phyloP scores from a whole-genome alignment of 2,888 invertebrate genomes.

The Cordilura impudica region DNA sequence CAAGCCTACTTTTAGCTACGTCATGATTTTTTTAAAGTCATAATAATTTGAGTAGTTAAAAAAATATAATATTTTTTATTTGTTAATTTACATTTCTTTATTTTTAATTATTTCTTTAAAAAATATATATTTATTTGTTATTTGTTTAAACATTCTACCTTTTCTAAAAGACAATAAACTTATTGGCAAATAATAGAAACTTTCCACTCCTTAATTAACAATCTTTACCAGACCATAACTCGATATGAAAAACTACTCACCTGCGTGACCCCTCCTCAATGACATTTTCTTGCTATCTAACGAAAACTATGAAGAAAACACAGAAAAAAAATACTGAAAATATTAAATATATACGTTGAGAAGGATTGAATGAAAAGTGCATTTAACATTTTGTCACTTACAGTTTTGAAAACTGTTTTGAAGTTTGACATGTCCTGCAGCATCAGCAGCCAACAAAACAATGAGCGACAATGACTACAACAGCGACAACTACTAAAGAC shows the following conservation, averaged over 20 bases:
- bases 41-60: no score
- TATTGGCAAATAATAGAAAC: no score
- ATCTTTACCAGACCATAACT: background rate
- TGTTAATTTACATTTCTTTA: no score
- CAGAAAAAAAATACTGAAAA: background rate
- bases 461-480: slow-evolving; percentile 49
- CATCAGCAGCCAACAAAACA: slow-evolving; percentile 30
- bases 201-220: no score
- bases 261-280: background rate
- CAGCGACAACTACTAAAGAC: slow-evolving; percentile 54
- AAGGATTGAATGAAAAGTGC: slow-evolving; percentile 66
- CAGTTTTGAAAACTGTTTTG: slow-evolving; percentile 75
- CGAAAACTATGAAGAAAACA: background rate
- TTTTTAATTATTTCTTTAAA: no score
- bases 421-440: slow-evolving; percentile 70
- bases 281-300: no score
- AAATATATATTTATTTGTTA: no score
- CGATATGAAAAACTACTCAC: background rate
- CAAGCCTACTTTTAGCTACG: no score
- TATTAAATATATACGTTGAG: background rate
- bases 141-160: no score
- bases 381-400: slow-evolving; percentile 76
- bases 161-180: no score
- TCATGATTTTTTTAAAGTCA: no score
- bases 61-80: no score